These are phyloP conservation scores for Nanorana parkeri DNA, from an alignment of 2,113 vertebrate species.

Conservation along the genomic window DNA sequence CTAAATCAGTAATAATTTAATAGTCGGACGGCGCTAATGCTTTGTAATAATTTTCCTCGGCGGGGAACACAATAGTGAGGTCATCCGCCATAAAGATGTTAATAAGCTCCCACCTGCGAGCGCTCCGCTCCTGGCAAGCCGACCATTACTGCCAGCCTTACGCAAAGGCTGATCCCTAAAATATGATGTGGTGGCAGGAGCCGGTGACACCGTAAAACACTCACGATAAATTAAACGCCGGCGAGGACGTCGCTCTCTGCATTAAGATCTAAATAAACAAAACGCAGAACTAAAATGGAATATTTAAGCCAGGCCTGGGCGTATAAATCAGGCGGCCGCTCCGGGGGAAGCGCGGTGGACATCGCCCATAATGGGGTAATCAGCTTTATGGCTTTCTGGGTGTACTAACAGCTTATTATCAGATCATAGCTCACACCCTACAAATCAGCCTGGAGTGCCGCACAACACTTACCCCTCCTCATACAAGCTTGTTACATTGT, in stretches of 20 bases:
- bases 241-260: constrained; percentile 60
- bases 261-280: constrained; percentile 26
- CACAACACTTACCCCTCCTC: too few relatives aligned
- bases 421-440: neutral
- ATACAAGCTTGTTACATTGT: too few relatives aligned
- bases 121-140: constrained; percentile 73
- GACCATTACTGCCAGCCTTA: constrained; percentile 80
- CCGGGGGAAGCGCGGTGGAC: constrained; percentile 1
- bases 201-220: constrained; percentile 77
- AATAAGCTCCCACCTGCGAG: constrained; percentile 75
- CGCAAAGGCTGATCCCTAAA: constrained; percentile 72
- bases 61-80: constrained; percentile 85
- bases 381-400: constrained; percentile 14
- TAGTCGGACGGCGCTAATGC: constrained; percentile 74
- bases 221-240: constrained; percentile 74
- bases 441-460: neutral
- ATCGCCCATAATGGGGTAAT: constrained; percentile 32
- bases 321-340: constrained; percentile 22
- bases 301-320: neutral
- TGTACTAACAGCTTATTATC: constrained; percentile 30
- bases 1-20: constrained; percentile 81
- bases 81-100: constrained; percentile 85
- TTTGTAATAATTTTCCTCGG: constrained; percentile 85
- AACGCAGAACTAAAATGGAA: constrained; percentile 39
- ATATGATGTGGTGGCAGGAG: constrained; percentile 78